A percentile compares a stretch with the other conserved stretches of the same genome.
phyloP scores from a whole-genome alignment of 2,113 vertebrate genomes.

The Anthoscopus minutus region DNA sequence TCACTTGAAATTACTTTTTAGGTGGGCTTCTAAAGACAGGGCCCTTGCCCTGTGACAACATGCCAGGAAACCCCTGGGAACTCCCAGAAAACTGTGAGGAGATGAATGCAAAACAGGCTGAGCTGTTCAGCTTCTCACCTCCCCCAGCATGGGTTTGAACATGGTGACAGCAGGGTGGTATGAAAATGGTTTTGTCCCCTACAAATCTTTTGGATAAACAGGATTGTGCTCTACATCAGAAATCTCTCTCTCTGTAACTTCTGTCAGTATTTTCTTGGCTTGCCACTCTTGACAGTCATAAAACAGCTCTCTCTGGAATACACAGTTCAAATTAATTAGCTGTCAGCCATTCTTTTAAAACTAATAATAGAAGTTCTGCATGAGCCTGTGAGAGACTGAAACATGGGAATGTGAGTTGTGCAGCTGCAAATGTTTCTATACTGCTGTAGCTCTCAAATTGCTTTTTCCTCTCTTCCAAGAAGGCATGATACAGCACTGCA shows the following conservation, averaged over 20 bases:
- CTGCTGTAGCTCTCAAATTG: background rate
- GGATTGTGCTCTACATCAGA: background rate
- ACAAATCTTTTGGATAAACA: slow-evolving; percentile 11
- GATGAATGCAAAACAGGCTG: background rate
- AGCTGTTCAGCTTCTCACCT: background rate
- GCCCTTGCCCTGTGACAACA: background rate
- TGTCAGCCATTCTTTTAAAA: slow-evolving; percentile 32
- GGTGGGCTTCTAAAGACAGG: background rate
- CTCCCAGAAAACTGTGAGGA: background rate
- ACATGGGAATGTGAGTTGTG: background rate
- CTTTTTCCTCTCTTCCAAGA: background rate
- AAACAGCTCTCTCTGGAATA: slow-evolving; percentile 15
- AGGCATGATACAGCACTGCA: background rate
- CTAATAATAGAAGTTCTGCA: slow-evolving; percentile 19
- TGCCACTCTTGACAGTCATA: background rate
- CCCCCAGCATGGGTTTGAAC: background rate
- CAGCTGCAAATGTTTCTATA: background rate
- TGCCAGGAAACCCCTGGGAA: background rate
- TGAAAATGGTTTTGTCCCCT: background rate
- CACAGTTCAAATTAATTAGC: background rate
- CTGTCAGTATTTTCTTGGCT: background rate
- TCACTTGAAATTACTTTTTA: background rate
- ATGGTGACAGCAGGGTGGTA: background rate
- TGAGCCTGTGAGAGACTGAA: background rate
- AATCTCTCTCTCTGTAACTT: background rate